phyloP scores from a whole-genome alignment of 2,113 vertebrate species.

The Xiphophorus maculatus region DNA sequence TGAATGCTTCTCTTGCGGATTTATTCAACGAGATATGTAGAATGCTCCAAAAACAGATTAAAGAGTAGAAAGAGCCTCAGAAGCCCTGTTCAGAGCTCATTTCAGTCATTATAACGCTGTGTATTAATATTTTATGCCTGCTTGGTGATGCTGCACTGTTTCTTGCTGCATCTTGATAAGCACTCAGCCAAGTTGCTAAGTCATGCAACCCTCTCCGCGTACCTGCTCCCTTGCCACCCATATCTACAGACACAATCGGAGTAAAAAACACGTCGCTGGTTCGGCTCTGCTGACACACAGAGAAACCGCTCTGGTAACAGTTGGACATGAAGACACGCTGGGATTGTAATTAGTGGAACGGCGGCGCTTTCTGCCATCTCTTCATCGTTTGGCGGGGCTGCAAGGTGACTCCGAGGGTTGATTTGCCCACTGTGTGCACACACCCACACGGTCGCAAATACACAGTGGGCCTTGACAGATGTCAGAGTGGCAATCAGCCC shows the following conservation, averaged over 20 bases:
- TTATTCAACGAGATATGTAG: neutral
- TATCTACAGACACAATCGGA: constrained; percentile 37
- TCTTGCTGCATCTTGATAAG: constrained; percentile 31
- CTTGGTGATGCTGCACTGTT: neutral
- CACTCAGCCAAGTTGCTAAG: constrained; percentile 33
- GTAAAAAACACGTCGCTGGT: constrained; percentile 58
- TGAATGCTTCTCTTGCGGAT: neutral
- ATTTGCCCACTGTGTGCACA: constrained; percentile 35
- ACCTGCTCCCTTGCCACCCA: constrained; percentile 51
- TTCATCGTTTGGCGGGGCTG: constrained; percentile 67
- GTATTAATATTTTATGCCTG: neutral
- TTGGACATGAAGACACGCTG: constrained; percentile 64
- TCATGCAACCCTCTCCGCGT: constrained; percentile 35
- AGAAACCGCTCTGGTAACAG: constrained; percentile 57
- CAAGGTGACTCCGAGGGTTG: constrained; percentile 74
- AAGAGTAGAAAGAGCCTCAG: neutral
- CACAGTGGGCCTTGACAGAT: constrained; percentile 58
- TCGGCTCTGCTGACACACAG: constrained; percentile 30
- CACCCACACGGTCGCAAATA: constrained; percentile 26
- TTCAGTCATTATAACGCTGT: neutral
- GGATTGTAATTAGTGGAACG: constrained; percentile 73
- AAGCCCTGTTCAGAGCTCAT: neutral
- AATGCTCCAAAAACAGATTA: neutral
- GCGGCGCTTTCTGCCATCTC: constrained; percentile 65
- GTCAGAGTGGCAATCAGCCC: constrained; percentile 50